Evolutionary conservation across 2,113 vertebrate genomes (phyloP).

Genomic region (Lynx canadensis): DNA sequence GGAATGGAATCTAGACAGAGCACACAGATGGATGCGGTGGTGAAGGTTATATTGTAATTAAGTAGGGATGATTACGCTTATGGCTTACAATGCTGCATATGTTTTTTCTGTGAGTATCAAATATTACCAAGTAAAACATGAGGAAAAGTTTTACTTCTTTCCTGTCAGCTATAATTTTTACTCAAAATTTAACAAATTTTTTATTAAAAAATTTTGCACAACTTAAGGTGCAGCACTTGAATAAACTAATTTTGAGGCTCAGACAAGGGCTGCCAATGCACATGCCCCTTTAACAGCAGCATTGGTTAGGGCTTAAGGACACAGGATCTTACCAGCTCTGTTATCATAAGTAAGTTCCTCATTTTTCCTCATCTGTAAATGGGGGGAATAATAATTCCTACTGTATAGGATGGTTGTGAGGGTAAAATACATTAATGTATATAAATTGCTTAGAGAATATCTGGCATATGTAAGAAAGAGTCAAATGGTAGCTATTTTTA

Average conservation of each 20-base stretch:
- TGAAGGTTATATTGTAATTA: background rate
- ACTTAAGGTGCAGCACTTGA: background rate
- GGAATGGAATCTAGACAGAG: background rate
- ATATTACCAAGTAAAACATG: background rate
- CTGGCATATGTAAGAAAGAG: background rate
- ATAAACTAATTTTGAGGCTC: background rate
- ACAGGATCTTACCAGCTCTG: background rate
- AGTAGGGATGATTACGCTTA: background rate
- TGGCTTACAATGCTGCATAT: background rate
- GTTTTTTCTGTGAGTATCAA: background rate
- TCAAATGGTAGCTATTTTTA: background rate
- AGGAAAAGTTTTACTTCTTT: background rate
- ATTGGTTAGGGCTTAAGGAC: accelerated
- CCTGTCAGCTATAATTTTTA: background rate
- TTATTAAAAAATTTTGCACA: background rate
- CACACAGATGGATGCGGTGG: background rate
- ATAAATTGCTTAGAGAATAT: background rate
- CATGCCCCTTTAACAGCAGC: background rate
- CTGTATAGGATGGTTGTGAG: background rate
- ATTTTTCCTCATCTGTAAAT: background rate
- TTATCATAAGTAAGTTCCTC: background rate
- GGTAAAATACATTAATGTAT: background rate
- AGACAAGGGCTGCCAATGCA: background rate
- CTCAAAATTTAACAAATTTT: background rate
- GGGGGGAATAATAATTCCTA: background rate